These are phyloP conservation scores for Penaeus chinensis DNA, from an alignment of 1,140 invertebrate genomes.

Conservation along the genomic window DNA sequence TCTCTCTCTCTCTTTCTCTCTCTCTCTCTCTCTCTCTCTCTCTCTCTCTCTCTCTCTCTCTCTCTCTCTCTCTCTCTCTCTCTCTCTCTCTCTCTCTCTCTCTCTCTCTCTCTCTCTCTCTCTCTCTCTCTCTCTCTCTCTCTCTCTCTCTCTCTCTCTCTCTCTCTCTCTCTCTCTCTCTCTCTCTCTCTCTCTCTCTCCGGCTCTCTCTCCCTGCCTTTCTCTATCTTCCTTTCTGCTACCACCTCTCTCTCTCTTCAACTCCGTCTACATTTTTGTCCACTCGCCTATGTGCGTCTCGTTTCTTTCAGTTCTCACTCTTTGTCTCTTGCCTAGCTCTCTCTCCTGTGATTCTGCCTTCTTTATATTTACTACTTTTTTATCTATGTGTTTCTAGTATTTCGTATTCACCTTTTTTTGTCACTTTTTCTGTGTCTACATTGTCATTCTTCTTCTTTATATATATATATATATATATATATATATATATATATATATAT, in stretches of 20 bases:
- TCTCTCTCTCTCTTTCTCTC: not conserved
- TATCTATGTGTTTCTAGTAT: no score
- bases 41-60: not conserved
- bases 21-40: not conserved
- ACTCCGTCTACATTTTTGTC: not conserved
- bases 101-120: not conserved
- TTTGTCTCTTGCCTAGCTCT: not conserved
- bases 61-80: not conserved
- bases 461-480: not conserved
- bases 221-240: not conserved
- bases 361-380: no score
- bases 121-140: not conserved
- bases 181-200: not conserved
- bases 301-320: not conserved
- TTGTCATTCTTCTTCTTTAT: not conserved
- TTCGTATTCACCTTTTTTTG: no score
- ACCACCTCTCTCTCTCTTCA: not conserved
- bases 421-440: no score
- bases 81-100: not conserved
- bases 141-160: not conserved
- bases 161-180: not conserved
- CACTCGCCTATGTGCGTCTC: not conserved
- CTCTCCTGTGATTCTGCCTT: not conserved
- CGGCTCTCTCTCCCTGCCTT: not conserved
- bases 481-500: slow-evolving; percentile 12